A percentile compares a stretch with the other conserved stretches of the same genome.
phyloP scores from a whole-genome alignment of 2,888 invertebrate species.

The Volucella zonaria region DNA sequence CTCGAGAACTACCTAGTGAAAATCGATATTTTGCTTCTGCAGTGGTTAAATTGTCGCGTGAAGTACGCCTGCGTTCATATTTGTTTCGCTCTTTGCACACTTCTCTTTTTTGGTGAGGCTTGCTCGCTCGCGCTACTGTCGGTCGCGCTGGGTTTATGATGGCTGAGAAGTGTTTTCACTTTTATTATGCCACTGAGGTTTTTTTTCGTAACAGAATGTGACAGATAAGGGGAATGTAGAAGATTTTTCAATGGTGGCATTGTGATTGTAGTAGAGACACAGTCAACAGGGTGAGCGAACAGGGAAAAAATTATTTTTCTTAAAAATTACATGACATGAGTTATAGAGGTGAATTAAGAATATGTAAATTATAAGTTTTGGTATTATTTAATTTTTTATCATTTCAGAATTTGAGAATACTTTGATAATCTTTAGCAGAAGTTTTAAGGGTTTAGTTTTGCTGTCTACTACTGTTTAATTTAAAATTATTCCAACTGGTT shows the following conservation, averaged over 20 bases:
- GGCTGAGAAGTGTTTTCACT: conserved; percentile 43
- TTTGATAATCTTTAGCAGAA: no score
- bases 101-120: conserved; percentile 45
- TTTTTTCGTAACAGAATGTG: conserved; percentile 57
- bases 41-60: conserved; percentile 65
- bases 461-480: no score
- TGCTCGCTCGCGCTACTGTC: conserved; percentile 2
- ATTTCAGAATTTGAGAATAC: no score
- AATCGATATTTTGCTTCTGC: conserved; percentile 74
- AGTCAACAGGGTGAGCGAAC: conserved; percentile 18
- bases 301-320: not conserved
- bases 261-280: conserved; percentile 32
- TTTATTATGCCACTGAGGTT: conserved; percentile 47
- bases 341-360: no score
- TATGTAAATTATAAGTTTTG: no score
- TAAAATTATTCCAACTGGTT: no score
- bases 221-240: conserved; percentile 49
- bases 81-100: conserved; percentile 35
- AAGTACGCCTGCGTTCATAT: conserved; percentile 69
- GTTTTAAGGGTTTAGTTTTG: no score
- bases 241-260: conserved; percentile 40
- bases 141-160: conserved; percentile 12
- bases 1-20: conserved; percentile 74
- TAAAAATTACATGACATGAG: no score
- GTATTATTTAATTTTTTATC: no score